Percentiles rank a stretch among this genome's conserved stretches.
Conservation (phyloP, 2,888 invertebrate genomes). For the Ligdia adustata region DNA sequence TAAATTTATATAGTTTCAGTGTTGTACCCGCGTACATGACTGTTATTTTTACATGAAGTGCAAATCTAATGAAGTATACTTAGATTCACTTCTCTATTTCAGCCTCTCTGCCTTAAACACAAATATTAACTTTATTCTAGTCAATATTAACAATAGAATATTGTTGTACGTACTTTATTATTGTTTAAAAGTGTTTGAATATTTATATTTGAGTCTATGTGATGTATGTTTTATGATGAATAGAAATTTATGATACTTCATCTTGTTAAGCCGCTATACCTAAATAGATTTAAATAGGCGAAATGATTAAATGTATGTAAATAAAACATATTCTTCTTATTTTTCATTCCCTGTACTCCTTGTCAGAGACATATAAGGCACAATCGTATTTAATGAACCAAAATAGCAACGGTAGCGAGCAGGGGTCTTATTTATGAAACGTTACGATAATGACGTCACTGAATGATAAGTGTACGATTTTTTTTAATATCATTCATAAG, state of each 20-base stretch:
- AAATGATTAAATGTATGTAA: slow-evolving; percentile 70
- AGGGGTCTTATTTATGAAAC: too few relatives aligned
- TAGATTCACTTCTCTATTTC: too few relatives aligned
- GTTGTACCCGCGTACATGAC: too few relatives aligned
- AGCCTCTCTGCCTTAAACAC: slow-evolving; percentile 10
- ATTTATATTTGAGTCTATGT: slow-evolving; percentile 24
- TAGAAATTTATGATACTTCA: slow-evolving; percentile 43
- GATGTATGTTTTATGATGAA: slow-evolving; percentile 33
- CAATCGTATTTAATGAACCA: too few relatives aligned
- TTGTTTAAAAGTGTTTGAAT: slow-evolving; percentile 27
- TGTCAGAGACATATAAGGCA: too few relatives aligned
- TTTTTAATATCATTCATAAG: too few relatives aligned
- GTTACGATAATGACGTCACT: too few relatives aligned
- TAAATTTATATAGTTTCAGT: too few relatives aligned
- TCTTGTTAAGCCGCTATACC: slow-evolving; percentile 59
- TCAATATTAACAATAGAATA: neutral
- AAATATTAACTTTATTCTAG: slow-evolving; percentile 14
- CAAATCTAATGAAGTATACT: too few relatives aligned
- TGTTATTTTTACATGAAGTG: too few relatives aligned
- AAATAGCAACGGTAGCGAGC: too few relatives aligned
- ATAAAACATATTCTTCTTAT: slow-evolving; percentile 50
- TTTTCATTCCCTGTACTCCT: slow-evolving; percentile 19
- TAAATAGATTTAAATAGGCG: slow-evolving; percentile 60
- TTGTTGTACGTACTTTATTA: slow-evolving; percentile 7
- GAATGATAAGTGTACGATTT: too few relatives aligned